These are phyloP conservation scores for Cephus rjabovi DNA, from an alignment of 2,888 invertebrate genomes.

Conservation along the genomic window DNA sequence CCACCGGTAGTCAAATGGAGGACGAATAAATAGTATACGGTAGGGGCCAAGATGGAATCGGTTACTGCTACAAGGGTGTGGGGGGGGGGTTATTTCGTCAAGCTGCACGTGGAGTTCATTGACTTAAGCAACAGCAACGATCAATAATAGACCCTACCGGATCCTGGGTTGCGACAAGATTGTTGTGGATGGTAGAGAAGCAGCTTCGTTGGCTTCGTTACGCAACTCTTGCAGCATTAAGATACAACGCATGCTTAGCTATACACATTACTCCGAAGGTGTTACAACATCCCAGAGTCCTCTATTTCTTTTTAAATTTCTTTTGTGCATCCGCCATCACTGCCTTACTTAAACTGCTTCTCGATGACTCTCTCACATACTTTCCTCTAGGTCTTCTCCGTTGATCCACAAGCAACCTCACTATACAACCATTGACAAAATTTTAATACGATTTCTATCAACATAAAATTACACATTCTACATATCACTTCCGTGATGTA, in stretches of 20 bases:
- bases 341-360: not conserved
- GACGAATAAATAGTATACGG: not conserved
- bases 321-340: not conserved
- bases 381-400: not conserved
- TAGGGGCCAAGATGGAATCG: slow-evolving; percentile 6
- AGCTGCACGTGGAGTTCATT: slow-evolving; percentile 23
- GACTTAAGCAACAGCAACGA: slow-evolving; percentile 22
- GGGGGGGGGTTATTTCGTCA: slow-evolving; percentile 12
- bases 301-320: not conserved
- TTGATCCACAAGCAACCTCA: not conserved
- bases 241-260: not conserved
- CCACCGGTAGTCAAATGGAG: not conserved
- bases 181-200: slow-evolving; percentile 23
- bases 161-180: slow-evolving; percentile 25
- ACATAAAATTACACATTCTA: not conserved
- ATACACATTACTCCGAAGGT: not conserved
- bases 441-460: not conserved
- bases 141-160: slow-evolving; percentile 24
- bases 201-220: slow-evolving; percentile 13
- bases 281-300: slow-evolving; percentile 1
- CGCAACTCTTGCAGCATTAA: slow-evolving; percentile 16
- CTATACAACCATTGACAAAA: not conserved
- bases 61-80: not conserved
- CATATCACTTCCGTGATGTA: not conserved
- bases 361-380: not conserved